Percentiles rank a stretch among this genome's conserved stretches.
phyloP scores from a whole-genome alignment of 2,888 invertebrate species.

The Eilema depressum region DNA sequence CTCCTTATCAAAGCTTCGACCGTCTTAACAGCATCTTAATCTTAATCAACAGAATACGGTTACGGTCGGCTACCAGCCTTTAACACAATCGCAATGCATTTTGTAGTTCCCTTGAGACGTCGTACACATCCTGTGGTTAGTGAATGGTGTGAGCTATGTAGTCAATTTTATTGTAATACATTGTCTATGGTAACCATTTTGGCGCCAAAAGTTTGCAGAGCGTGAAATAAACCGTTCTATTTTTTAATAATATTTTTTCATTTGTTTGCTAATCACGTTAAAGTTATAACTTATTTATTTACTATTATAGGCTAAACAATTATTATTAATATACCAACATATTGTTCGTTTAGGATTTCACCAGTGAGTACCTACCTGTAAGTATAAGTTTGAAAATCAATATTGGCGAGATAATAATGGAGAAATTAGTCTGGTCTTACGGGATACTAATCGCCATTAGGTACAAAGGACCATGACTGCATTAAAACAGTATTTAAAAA shows the following conservation, averaged over 20 bases:
- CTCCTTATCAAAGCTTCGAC: not conserved
- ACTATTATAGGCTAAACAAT: not conserved
- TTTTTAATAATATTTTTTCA: not conserved
- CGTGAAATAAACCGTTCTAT: not conserved
- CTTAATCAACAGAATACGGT: constrained; percentile 18
- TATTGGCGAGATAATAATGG: no score
- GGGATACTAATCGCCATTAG: no score
- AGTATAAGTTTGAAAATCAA: no score
- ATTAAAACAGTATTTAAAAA: no score
- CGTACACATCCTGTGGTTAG: constrained; percentile 40
- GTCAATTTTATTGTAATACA: constrained; percentile 9
- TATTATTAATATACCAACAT: not conserved
- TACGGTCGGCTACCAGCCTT: constrained; percentile 36
- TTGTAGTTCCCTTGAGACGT: constrained; percentile 43
- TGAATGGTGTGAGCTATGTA: constrained; percentile 29
- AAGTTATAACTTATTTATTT: not conserved
- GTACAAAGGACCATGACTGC: no score
- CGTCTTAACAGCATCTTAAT: constrained; percentile 8
- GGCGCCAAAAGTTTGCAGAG: not conserved
- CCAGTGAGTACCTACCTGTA: no score
- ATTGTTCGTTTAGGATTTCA: no score
- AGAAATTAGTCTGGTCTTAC: no score
- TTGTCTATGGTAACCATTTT: constrained; percentile 5
- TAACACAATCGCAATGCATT: constrained; percentile 41
- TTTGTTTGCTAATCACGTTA: not conserved